Evolutionary conservation across 1,140 invertebrate species (phyloP).

Genomic region (Oreohelix idahoensis): DNA sequence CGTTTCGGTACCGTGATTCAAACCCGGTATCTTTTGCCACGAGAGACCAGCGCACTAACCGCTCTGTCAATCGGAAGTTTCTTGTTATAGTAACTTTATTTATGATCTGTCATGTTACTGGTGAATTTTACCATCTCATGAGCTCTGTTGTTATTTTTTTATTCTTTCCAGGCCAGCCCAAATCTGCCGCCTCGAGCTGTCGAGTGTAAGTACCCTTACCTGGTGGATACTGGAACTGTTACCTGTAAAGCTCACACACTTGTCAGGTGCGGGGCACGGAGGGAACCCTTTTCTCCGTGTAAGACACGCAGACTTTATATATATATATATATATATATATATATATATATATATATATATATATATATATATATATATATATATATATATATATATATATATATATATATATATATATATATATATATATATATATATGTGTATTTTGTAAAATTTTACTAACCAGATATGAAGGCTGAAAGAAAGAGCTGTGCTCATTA

Average conservation of each 20-base stretch:
- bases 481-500: no score
- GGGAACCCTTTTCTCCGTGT: constrained; percentile 58
- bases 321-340: neutral
- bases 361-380: neutral
- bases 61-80: no score
- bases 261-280: constrained; percentile 50
- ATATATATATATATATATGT: neutral
- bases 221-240: constrained; percentile 43
- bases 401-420: neutral
- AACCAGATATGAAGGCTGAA: no score
- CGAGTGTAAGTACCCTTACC: constrained; percentile 60
- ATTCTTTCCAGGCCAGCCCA: constrained; percentile 3
- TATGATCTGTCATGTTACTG: no score
- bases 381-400: neutral
- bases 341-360: neutral
- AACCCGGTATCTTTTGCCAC: no score
- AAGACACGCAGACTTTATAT: no score
- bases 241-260: constrained; percentile 49
- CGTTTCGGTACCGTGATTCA: no score
- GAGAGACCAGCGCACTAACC: no score
- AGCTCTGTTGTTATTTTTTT: no score
- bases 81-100: no score
- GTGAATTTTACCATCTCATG: no score
- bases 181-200: constrained; percentile 37
- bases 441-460: neutral